These are phyloP conservation scores for Salvator merianae DNA, from an alignment of 2,113 vertebrate species.

Conservation along the genomic window DNA sequence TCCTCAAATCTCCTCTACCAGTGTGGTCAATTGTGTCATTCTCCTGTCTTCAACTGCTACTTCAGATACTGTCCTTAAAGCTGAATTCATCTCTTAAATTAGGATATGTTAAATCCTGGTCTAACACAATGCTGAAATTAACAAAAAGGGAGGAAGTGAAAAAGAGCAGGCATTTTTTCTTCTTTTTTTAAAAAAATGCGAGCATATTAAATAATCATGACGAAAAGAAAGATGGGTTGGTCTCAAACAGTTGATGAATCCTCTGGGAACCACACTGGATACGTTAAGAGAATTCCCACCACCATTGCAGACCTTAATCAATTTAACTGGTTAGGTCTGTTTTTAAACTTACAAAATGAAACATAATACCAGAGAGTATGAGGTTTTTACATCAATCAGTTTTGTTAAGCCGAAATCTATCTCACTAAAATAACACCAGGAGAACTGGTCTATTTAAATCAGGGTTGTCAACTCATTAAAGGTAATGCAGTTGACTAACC, in stretches of 20 bases:
- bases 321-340: neutral
- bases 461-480: neutral
- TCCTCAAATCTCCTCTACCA: neutral
- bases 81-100: neutral
- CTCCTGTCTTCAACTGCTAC: neutral
- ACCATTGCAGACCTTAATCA: neutral
- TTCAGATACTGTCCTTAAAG: no score
- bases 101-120: neutral
- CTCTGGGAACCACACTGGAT: neutral
- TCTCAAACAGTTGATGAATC: neutral
- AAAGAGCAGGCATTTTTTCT: neutral
- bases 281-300: neutral
- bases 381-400: conserved; percentile 28
- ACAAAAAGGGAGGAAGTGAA: neutral
- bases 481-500: neutral
- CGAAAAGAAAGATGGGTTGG: neutral
- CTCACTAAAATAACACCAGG: neutral
- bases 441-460: neutral
- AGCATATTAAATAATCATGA: neutral
- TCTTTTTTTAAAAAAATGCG: neutral
- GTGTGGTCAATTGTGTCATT: neutral
- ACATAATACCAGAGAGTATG: neutral
- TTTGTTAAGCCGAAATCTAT: conserved; percentile 7
- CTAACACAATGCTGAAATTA: neutral
- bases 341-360: conserved; percentile 28